These are phyloP conservation scores for Thamnophis sirtalis DNA, from an alignment of 2,113 vertebrate genomes.

Conservation along the genomic window DNA sequence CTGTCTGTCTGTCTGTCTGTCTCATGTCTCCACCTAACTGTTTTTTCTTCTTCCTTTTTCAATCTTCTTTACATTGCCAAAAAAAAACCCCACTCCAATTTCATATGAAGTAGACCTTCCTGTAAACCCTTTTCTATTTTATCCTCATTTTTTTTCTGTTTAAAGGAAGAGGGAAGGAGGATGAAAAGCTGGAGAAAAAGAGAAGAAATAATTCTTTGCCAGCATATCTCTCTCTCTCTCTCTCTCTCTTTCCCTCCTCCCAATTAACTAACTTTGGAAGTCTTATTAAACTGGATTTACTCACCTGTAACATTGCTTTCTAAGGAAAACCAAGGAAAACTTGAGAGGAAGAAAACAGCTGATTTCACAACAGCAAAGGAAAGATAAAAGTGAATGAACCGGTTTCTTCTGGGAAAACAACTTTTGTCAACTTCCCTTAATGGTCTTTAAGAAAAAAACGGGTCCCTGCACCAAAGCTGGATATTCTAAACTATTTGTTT, in stretches of 20 bases:
- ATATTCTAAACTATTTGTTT: not conserved
- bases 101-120: not conserved
- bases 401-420: slow-evolving; percentile 45
- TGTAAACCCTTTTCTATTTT: slow-evolving; percentile 13
- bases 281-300: slow-evolving; percentile 58
- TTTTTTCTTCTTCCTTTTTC: not conserved
- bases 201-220: slow-evolving; percentile 56
- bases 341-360: slow-evolving; percentile 57
- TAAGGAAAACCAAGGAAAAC: slow-evolving; percentile 50
- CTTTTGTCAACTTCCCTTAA: slow-evolving; percentile 8
- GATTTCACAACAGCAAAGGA: slow-evolving; percentile 54
- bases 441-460: slow-evolving; percentile 33
- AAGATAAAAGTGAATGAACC: slow-evolving; percentile 37
- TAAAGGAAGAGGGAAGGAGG: not conserved
- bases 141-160: slow-evolving; percentile 35
- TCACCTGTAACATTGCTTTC: slow-evolving; percentile 68
- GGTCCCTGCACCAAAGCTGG: not conserved
- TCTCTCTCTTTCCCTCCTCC: no score
- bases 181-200: not conserved
- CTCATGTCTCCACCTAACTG: not conserved
- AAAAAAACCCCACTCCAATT: not conserved
- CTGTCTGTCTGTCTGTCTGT: not conserved
- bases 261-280: slow-evolving; percentile 58
- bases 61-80: not conserved
- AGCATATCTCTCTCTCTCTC: slow-evolving; percentile 50